phyloP scores from a whole-genome alignment of 2,113 vertebrate species.

The Mirza zaza region DNA sequence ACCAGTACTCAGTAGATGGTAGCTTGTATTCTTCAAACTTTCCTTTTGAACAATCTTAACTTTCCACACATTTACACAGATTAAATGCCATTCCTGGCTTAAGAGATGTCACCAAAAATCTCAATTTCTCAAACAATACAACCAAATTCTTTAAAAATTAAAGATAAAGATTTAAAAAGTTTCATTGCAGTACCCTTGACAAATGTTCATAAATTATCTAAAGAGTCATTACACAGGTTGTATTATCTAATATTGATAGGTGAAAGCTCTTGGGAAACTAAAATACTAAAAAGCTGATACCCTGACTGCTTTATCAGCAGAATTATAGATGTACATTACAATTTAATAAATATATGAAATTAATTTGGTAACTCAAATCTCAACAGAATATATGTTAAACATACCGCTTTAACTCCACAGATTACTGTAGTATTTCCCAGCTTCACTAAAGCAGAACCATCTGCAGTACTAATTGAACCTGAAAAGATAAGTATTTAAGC shows the following conservation, averaged over 20 bases:
- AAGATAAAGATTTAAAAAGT: background rate
- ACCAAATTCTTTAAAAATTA: conserved; percentile 1
- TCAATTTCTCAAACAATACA: background rate
- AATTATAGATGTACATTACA: background rate
- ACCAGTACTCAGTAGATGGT: background rate
- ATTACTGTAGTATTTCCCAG: conserved; percentile 96
- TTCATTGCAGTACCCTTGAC: background rate
- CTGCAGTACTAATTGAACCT: conserved; percentile 97
- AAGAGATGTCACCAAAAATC: background rate
- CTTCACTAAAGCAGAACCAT: conserved; percentile 96
- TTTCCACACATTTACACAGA: conserved; percentile 28
- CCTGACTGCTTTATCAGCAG: background rate
- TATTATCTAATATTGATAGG: background rate
- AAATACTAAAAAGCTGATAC: background rate
- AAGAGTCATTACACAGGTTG: background rate
- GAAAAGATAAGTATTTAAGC: conserved; percentile 46
- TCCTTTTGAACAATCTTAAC: background rate
- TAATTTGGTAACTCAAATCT: background rate
- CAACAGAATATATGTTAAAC: conserved; percentile 44
- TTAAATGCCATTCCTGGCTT: background rate
- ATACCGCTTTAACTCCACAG: conserved; percentile 96
- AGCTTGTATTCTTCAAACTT: background rate
- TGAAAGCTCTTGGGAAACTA: background rate
- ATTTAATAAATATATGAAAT: background rate
- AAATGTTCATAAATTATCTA: background rate